Evolutionary conservation across 2,113 vertebrate genomes (phyloP).

Genomic region (Melozone crissalis): DNA sequence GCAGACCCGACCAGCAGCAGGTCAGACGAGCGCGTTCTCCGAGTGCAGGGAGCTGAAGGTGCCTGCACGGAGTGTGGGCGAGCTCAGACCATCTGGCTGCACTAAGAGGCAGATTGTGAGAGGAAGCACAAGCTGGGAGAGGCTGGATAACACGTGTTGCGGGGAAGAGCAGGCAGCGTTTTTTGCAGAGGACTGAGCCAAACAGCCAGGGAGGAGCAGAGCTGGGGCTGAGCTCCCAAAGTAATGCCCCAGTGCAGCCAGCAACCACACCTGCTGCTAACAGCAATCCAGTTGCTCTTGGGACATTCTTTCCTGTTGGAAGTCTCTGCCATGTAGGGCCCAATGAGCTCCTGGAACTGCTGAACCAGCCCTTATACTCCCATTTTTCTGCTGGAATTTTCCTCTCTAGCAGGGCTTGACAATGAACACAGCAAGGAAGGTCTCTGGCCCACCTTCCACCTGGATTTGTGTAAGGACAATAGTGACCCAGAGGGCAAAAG

Average conservation of each 20-base stretch:
- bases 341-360: background rate
- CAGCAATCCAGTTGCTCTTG: background rate
- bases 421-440: background rate
- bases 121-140: slow-evolving; percentile 43
- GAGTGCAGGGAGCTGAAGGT: background rate
- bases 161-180: rapidly evolving
- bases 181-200: background rate
- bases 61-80: background rate
- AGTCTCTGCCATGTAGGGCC: background rate
- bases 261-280: background rate
- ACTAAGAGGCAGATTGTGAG: slow-evolving; percentile 18
- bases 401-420: background rate
- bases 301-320: background rate
- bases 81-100: slow-evolving; percentile 53
- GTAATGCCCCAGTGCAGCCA: background rate
- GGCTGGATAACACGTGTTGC: background rate
- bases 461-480: background rate
- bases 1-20: background rate
- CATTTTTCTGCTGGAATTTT: background rate
- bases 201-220: background rate
- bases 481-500: background rate
- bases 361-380: background rate
- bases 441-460: background rate
- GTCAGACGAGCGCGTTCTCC: background rate
- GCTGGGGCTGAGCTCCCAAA: background rate